Conservation (phyloP, 2,888 invertebrate species). For the Stenichneumon culpator region DNA sequence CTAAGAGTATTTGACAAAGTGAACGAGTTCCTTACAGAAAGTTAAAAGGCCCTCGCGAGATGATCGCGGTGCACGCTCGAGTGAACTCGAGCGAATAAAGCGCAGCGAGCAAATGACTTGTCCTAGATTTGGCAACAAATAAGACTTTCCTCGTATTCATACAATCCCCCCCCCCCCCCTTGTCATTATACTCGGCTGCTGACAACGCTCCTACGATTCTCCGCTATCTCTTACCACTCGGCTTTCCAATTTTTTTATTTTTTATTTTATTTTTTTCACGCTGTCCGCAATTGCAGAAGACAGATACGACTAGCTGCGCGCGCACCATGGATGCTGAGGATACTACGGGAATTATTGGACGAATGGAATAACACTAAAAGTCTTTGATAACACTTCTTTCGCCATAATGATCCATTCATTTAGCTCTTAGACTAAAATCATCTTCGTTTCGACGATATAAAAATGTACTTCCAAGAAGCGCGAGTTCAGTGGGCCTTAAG, state of each 20-base stretch:
- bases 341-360: too few species aligned
- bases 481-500: not conserved
- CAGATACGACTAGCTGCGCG: too few species aligned
- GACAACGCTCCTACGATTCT: not conserved
- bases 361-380: too few species aligned
- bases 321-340: too few species aligned
- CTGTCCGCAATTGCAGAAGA: too few species aligned
- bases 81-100: slow-evolving; percentile 34
- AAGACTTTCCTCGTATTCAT: not conserved
- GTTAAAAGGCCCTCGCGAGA: slow-evolving; percentile 4
- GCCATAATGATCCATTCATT: slow-evolving; percentile 2
- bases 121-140: slow-evolving; percentile 24
- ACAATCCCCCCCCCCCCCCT: not conserved
- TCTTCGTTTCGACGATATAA: not conserved
- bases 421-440: not conserved
- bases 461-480: not conserved
- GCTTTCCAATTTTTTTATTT: too few species aligned
- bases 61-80: not conserved
- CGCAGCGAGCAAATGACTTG: slow-evolving; percentile 43
- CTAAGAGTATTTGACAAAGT: not conserved
- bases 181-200: slow-evolving; percentile 31
- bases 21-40: too few species aligned
- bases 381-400: too few species aligned
- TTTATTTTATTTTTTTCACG: too few species aligned
- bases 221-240: not conserved